Conservation (phyloP, 2,113 vertebrate species). For the Tinamus guttatus region DNA sequence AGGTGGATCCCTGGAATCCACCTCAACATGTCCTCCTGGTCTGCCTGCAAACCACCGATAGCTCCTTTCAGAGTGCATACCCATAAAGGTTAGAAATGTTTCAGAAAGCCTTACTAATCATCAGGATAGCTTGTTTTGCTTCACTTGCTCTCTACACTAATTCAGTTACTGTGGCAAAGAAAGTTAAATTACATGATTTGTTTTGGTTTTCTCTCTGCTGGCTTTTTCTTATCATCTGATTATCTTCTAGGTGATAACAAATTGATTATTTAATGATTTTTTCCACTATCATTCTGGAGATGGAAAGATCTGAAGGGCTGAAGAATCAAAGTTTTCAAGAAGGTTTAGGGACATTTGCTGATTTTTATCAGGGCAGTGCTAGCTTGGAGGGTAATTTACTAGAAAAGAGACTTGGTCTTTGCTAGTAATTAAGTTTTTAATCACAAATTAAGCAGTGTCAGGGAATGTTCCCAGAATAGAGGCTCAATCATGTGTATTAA, state of each 20-base stretch:
- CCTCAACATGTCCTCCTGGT: background rate
- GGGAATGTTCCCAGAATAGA: background rate
- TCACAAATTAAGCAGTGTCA: constrained; percentile 26
- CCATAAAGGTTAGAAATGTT: background rate
- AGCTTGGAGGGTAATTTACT: constrained; percentile 46
- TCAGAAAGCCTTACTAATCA: background rate
- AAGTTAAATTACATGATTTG: background rate
- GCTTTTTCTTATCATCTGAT: background rate
- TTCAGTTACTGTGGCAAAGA: background rate
- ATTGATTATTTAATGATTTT: constrained; percentile 38
- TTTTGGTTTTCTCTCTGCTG: constrained; percentile 10
- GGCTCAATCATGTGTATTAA: background rate
- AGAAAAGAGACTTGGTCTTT: constrained; percentile 12
- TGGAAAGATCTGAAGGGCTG: background rate
- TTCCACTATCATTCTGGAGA: background rate
- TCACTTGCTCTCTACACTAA: background rate
- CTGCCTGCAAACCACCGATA: background rate
- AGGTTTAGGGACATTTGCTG: constrained; percentile 20
- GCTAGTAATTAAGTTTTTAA: constrained; percentile 47
- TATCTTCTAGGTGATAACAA: background rate
- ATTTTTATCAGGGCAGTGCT: constrained; percentile 39
- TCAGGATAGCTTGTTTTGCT: background rate
- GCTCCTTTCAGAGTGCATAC: background rate
- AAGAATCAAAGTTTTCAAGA: background rate
- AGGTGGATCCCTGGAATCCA: background rate